phyloP scores from a whole-genome alignment of 2,797 vertebrate species.

The Pachyuromys duprasi region DNA sequence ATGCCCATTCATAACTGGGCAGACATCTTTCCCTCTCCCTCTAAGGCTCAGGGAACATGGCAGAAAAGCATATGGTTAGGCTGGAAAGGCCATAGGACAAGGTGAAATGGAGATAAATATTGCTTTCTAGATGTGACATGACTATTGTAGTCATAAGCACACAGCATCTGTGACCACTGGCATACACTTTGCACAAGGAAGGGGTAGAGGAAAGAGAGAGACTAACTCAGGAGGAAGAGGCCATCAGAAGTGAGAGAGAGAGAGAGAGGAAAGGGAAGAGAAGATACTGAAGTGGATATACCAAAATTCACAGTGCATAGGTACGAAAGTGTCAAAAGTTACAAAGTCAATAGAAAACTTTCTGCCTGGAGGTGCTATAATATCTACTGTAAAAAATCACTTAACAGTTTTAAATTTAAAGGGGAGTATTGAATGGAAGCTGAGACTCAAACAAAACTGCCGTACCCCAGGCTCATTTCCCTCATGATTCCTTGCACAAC shows the following conservation, averaged over 20 bases:
- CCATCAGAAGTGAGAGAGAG: too few species aligned
- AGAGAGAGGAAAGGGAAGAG: not conserved
- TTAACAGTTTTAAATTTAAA: not conserved
- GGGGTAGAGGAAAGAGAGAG: not conserved
- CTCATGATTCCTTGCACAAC: not conserved
- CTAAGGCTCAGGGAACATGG: not conserved
- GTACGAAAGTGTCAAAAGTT: not conserved
- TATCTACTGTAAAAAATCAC: not conserved
- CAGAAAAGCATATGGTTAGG: not conserved
- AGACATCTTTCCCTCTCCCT: not conserved
- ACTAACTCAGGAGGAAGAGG: not conserved
- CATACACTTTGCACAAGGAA: not conserved
- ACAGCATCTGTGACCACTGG: not conserved
- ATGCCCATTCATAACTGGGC: not conserved
- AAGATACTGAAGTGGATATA: not conserved
- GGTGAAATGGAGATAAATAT: not conserved
- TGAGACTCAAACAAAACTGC: not conserved
- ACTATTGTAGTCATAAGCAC: not conserved
- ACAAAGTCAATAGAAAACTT: not conserved
- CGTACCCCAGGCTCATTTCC: not conserved
- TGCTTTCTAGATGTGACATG: not conserved
- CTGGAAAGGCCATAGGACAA: not conserved
- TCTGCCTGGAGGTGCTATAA: not conserved
- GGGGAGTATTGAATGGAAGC: not conserved
- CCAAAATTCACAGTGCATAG: not conserved